These are phyloP conservation scores for Ptychochromis oligacanthus DNA, from an alignment of 2,113 vertebrate species.

Conservation along the genomic window DNA sequence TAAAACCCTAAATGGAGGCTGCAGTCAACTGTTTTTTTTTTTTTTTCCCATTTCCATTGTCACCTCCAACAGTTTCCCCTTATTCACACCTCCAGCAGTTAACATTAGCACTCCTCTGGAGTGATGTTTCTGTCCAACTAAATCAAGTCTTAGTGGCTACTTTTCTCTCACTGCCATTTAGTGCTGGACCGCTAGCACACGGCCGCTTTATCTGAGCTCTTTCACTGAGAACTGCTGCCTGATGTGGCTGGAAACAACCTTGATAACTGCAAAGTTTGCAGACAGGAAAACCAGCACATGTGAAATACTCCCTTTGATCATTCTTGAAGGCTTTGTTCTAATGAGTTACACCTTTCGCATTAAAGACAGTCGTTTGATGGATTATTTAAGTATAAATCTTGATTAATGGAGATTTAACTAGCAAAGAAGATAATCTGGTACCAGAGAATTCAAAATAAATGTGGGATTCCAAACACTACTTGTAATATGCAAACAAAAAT, in stretches of 20 bases:
- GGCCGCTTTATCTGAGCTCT: not conserved
- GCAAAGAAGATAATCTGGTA: not conserved
- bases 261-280: not conserved
- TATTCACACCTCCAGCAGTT: not conserved
- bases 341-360: not conserved
- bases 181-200: no score
- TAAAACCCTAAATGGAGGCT: no score
- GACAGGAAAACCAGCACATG: not conserved
- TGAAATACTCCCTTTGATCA: not conserved
- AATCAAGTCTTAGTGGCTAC: not conserved
- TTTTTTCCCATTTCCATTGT: not conserved
- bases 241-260: not conserved
- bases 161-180: not conserved
- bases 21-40: fast-evolving
- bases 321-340: not conserved
- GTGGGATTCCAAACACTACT: fast-evolving
- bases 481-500: no score
- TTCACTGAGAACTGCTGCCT: not conserved
- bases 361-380: not conserved
- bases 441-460: not conserved
- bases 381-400: not conserved
- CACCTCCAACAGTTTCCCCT: not conserved
- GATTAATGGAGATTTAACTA: not conserved
- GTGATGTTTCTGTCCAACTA: not conserved
- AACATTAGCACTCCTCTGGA: not conserved